These are phyloP conservation scores for Nannoperca obscura DNA, from an alignment of 2,797 vertebrate genomes.

Conservation along the genomic window DNA sequence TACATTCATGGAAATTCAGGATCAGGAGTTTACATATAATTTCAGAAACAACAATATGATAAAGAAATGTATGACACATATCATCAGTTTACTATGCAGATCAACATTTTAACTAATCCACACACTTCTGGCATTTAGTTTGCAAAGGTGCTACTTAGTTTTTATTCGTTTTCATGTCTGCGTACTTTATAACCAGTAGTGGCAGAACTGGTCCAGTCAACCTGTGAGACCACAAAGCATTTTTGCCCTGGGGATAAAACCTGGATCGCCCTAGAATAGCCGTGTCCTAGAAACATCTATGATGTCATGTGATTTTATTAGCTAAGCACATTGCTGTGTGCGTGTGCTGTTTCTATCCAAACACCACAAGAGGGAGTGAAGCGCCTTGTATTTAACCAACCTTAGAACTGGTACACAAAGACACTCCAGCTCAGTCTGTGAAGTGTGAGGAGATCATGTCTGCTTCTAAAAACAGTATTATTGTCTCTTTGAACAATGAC, in stretches of 20 bases:
- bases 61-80: background rate
- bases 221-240: constrained; percentile 59
- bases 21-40: background rate
- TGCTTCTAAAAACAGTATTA: background rate
- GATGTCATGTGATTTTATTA: constrained; percentile 65
- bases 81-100: background rate
- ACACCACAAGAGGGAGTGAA: constrained; percentile 75
- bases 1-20: background rate
- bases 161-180: background rate
- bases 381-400: background rate
- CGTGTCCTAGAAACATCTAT: constrained; percentile 68
- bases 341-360: constrained; percentile 13
- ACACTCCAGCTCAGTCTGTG: constrained; percentile 1
- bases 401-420: background rate
- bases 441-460: background rate
- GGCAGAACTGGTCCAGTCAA: constrained; percentile 64
- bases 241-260: constrained; percentile 67
- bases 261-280: constrained; percentile 66
- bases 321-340: constrained; percentile 19
- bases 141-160: constrained; percentile 16
- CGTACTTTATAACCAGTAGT: constrained; percentile 28
- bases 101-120: no score
- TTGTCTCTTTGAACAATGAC: background rate
- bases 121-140: background rate
- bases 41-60: background rate